Conservation (phyloP, 2,797 vertebrate genomes). For the Anniella stebbinsi region DNA sequence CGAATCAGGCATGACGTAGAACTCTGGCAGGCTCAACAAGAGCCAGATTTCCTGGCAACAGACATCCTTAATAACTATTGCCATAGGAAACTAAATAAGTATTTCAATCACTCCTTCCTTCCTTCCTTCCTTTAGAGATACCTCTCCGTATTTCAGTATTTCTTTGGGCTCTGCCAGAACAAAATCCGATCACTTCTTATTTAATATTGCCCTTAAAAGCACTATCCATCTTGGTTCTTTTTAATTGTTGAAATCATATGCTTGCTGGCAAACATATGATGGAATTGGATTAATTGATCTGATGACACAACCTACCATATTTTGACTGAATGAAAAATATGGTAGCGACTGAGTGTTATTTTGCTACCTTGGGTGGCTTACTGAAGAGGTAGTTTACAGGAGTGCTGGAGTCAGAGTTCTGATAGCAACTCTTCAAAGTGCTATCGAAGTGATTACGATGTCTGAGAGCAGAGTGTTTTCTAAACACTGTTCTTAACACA, state of each 20-base stretch:
- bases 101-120: neutral
- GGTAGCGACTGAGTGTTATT: neutral
- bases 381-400: neutral
- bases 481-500: neutral
- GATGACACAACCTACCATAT: neutral
- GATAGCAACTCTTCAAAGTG: neutral
- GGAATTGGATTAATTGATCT: neutral
- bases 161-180: neutral
- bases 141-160: no score
- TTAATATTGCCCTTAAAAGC: neutral
- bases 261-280: neutral
- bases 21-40: no score
- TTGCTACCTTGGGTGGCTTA: neutral
- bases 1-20: no score
- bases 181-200: neutral
- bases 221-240: neutral
- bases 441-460: neutral
- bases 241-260: neutral
- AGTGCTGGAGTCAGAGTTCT: neutral
- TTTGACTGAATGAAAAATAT: neutral
- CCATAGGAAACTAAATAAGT: neutral
- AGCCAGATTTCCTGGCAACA: no score
- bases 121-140: neutral
- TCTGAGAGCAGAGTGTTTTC: neutral
- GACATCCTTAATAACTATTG: no score